Evolutionary conservation across 1,140 invertebrate species (phyloP), one percentile per base, ranked within the genome.

Genomic region (Ylistrum balloti): DNA sequence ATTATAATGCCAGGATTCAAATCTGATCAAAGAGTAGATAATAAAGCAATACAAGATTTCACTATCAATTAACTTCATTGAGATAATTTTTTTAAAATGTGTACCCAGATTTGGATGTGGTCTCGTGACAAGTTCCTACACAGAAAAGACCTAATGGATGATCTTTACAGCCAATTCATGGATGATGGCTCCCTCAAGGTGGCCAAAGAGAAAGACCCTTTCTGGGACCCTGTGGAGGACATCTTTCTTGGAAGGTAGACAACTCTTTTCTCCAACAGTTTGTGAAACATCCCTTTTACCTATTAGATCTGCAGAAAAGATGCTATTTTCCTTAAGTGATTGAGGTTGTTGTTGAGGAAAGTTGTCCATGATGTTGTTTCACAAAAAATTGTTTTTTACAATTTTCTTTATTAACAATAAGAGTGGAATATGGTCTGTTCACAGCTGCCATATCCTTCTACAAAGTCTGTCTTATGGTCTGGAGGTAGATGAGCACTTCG

Each of bases 81-180:
- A n/a, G n/a, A n/a, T n/a, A n/a, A n/a, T n/a, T n/a, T n/a, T n/a
- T n/a, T n/a, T n/a, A n/a, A n/a, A n/a, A n/a, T n/a, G n/a, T n/a
- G n/a, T n/a, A n/a, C 11, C 5, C n/a, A 94, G 92, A 93, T 96
- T 33, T 93, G 97, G 97, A 95, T 97, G 20, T 97, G 97, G 97
- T 94, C 96, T 2, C 96, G 96, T 89, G 96, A 96, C 35, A 97
- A 97, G 91, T 97, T 97, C 94, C 93, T 97, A 17, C 97, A 97
- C 91, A 93, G 97, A 38, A 96, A 97, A 88, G 97, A 97, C 92
- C 93, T 97, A 32, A 97, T 97, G 96, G 97, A 97, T 94, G 97
- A 97, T 91, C 96, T 97, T 95, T 97, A 97, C 93, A 95, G 96
- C 35, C 96, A 96, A 88, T 97, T 96, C 90, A 95, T 96, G 91